phyloP scores from a whole-genome alignment of 2,113 vertebrate species.

The Heliornis fulica region DNA sequence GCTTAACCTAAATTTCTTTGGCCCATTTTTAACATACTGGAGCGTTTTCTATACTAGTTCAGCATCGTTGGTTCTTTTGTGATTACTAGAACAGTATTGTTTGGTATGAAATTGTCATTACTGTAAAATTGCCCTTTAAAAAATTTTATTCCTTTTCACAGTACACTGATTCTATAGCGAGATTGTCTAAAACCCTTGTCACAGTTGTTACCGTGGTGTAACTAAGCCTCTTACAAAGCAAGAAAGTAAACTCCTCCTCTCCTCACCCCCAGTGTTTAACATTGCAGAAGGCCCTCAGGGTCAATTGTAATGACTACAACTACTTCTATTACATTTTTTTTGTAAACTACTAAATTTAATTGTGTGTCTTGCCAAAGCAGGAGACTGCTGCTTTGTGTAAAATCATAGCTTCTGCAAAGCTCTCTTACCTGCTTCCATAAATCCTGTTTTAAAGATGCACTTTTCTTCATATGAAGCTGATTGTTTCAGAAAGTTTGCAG shows the following conservation, averaged over 20 bases:
- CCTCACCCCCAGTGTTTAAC: fast-evolving
- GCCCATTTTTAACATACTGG: not conserved
- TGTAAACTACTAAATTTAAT: not conserved
- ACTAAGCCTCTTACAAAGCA: not conserved
- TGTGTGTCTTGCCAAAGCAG: not conserved
- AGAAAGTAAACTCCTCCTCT: not conserved
- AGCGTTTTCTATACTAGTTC: not conserved
- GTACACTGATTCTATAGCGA: not conserved
- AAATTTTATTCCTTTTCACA: not conserved
- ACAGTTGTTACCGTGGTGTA: not conserved
- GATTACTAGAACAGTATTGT: not conserved
- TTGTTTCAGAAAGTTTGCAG: not conserved
- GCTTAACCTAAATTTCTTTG: not conserved
- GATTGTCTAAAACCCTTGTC: not conserved
- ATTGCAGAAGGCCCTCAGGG: not conserved
- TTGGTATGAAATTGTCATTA: not conserved
- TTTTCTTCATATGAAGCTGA: not conserved
- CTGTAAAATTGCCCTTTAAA: too few relatives aligned
- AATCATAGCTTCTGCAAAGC: not conserved
- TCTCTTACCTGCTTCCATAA: not conserved
- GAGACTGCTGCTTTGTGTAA: not conserved
- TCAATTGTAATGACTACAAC: not conserved
- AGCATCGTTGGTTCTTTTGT: not conserved
- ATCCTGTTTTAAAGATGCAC: not conserved
- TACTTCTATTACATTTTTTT: not conserved